These are phyloP conservation scores for Platysternon megacephalum DNA, from an alignment of 2,113 vertebrate species.

Conservation along the genomic window DNA sequence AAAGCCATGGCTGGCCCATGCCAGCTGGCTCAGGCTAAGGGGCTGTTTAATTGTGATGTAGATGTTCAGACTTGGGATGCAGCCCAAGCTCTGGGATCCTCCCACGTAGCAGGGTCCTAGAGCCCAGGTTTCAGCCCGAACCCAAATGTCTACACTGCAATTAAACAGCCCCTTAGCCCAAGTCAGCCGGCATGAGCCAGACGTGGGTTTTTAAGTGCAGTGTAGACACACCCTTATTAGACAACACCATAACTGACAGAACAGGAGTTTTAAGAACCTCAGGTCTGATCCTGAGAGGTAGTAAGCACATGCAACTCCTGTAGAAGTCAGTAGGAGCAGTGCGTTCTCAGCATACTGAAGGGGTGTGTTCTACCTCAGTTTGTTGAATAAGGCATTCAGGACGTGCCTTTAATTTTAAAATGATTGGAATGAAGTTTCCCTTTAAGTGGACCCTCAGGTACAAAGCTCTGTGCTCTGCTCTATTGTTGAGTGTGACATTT, in stretches of 20 bases:
- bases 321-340: too few species aligned
- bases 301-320: not conserved
- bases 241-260: fast-evolving
- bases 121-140: not conserved
- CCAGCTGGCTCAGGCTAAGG: not conserved
- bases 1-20: not conserved
- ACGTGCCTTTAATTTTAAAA: fast-evolving
- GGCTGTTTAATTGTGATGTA: not conserved
- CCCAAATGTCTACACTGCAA: not conserved
- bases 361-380: not conserved
- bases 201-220: not conserved
- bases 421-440: not conserved
- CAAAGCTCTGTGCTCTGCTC: not conserved
- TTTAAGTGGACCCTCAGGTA: fast-evolving
- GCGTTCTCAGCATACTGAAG: not conserved
- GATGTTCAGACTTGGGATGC: not conserved
- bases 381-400: fast-evolving
- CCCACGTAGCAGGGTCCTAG: not conserved
- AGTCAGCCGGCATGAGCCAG: not conserved
- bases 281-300: not conserved
- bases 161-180: not conserved
- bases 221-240: not conserved
- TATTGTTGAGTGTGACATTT: not conserved
- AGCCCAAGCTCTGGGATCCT: not conserved
- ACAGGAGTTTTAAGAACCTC: not conserved